phyloP scores from a whole-genome alignment of 2,113 vertebrate genomes.

The Erythrocercus mccallii region DNA sequence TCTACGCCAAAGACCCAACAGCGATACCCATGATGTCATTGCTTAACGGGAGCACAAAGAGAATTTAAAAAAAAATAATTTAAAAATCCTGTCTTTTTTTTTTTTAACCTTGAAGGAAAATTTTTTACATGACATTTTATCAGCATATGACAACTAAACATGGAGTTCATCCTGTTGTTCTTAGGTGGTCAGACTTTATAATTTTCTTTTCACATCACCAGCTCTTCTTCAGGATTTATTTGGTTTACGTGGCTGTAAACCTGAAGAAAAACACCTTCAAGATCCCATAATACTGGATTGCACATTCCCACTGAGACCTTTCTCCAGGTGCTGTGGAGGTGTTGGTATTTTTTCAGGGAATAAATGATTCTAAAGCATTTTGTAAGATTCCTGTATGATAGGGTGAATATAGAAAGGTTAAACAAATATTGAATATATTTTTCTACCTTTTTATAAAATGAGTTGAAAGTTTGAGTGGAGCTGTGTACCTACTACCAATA shows the following conservation, averaged over 20 bases:
- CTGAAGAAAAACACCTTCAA: constrained; percentile 36
- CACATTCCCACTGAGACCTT: not conserved
- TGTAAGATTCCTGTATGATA: constrained; percentile 53
- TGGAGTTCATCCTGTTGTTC: not conserved
- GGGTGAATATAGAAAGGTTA: constrained; percentile 36
- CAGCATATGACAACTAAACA: not conserved
- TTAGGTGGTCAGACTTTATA: not conserved
- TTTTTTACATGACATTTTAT: not conserved
- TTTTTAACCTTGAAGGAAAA: not conserved
- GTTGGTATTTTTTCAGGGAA: constrained; percentile 41
- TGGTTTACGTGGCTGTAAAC: not conserved
- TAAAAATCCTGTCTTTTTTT: not conserved
- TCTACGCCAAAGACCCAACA: constrained; percentile 71
- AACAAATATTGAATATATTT: constrained; percentile 71
- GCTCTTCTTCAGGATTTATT: constrained; percentile 36
- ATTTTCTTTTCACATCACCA: not conserved
- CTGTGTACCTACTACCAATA: not conserved
- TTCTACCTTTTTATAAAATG: constrained; percentile 75
- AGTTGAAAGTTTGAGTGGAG: constrained; percentile 38
- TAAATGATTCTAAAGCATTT: constrained; percentile 46
- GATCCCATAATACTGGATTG: not conserved
- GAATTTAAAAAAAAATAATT: not conserved
- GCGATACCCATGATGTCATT: constrained; percentile 71
- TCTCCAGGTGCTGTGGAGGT: not conserved
- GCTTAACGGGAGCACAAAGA: constrained; percentile 45